These are phyloP conservation scores for Vombatus ursinus DNA, from an alignment of 2,113 vertebrate genomes.

Conservation along the genomic window DNA sequence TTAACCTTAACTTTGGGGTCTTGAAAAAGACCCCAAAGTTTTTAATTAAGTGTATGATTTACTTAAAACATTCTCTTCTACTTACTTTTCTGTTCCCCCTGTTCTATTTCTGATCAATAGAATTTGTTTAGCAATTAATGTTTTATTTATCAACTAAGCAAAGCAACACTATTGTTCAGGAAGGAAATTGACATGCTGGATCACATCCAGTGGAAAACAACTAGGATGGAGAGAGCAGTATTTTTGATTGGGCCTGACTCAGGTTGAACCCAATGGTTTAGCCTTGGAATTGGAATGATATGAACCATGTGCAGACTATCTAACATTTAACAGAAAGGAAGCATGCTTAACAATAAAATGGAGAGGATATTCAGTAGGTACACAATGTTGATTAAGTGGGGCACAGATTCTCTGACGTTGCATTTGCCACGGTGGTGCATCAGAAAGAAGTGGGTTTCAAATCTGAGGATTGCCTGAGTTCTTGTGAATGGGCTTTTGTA, in stretches of 20 bases:
- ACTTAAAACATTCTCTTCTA: neutral
- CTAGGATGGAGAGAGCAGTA: neutral
- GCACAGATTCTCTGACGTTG: no score
- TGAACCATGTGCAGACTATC: no score
- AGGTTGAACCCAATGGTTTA: neutral
- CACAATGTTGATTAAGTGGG: no score
- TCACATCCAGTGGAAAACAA: neutral
- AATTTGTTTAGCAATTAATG: neutral
- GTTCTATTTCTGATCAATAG: neutral
- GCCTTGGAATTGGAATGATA: no score
- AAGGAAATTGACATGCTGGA: neutral
- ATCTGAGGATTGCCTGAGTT: no score
- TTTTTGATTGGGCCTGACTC: neutral
- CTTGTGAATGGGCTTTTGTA: no score
- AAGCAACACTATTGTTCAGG: neutral
- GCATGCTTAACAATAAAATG: no score
- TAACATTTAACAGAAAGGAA: no score
- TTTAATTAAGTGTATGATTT: neutral
- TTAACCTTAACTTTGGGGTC: neutral
- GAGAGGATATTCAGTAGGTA: no score
- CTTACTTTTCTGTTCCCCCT: neutral
- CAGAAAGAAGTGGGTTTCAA: no score
- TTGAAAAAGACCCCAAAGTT: neutral
- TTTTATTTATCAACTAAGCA: neutral
- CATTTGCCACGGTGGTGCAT: no score